phyloP scores from a whole-genome alignment of 2,797 vertebrate species.

The Poeciliopsis gracilis region DNA sequence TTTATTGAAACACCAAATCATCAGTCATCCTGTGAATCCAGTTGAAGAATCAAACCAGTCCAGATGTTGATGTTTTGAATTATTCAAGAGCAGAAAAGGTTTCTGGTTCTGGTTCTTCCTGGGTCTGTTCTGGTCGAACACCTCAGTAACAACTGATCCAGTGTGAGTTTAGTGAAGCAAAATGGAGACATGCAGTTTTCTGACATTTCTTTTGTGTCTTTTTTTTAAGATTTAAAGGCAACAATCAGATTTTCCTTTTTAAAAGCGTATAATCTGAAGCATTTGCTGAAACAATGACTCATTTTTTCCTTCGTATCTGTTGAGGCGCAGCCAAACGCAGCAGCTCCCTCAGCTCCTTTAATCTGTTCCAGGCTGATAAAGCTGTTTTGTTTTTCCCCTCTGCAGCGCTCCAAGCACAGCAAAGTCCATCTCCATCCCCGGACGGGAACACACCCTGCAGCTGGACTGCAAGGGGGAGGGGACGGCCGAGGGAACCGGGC shows the following conservation, averaged over 20 bases:
- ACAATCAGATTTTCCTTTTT: neutral
- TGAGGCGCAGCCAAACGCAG: slow-evolving; percentile 29
- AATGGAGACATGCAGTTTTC: neutral
- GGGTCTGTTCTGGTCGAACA: neutral
- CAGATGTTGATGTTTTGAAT: neutral
- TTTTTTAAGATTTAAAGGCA: neutral
- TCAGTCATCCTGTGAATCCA: no score
- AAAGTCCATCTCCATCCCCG: slow-evolving; percentile 90
- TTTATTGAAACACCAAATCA: neutral
- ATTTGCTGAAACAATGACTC: slow-evolving; percentile 30
- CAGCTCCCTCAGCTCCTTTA: slow-evolving; percentile 21
- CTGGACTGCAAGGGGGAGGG: slow-evolving; percentile 96
- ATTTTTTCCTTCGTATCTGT: slow-evolving; percentile 24
- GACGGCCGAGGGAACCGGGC: slow-evolving; percentile 70
- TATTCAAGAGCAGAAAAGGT: neutral
- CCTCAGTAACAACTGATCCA: neutral
- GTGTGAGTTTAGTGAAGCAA: no score
- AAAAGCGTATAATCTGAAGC: neutral
- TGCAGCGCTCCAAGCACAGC: slow-evolving; percentile 89
- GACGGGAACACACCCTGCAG: slow-evolving; percentile 90
- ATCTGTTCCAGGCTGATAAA: slow-evolving; percentile 38
- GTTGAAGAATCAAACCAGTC: neutral
- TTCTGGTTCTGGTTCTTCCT: neutral
- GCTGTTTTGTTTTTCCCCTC: neutral
- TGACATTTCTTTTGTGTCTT: neutral